phyloP scores from a whole-genome alignment of 2,797 vertebrate genomes.

The Phrynocephalus vlangalii region DNA sequence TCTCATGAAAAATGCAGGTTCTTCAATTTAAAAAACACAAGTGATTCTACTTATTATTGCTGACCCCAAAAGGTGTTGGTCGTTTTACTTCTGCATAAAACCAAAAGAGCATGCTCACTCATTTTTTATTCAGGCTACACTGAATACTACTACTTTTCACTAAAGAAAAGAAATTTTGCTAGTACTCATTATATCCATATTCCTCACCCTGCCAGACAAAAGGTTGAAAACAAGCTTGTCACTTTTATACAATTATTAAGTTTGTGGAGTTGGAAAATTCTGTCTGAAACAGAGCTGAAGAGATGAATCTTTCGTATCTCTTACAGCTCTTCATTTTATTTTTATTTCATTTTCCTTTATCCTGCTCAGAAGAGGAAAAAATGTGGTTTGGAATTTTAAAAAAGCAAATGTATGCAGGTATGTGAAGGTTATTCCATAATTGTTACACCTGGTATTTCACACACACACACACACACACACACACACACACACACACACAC shows the following conservation, averaged over 20 bases:
- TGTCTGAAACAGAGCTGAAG: background rate
- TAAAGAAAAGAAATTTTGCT: background rate
- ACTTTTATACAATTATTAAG: background rate
- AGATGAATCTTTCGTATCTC: background rate
- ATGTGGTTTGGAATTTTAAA: background rate
- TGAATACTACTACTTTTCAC: no score
- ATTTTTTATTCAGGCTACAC: no score
- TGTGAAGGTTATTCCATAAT: constrained; percentile 14
- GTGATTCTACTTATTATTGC: no score
- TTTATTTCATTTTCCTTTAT: background rate
- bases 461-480: background rate
- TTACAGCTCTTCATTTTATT: background rate
- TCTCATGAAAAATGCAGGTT: no score
- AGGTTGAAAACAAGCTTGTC: background rate
- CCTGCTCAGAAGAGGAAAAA: background rate
- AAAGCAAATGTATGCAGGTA: background rate
- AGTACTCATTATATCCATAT: background rate
- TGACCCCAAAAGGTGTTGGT: no score
- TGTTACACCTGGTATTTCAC: background rate
- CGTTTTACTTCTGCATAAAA: no score
- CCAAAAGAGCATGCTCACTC: no score
- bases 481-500: background rate
- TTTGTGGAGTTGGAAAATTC: background rate
- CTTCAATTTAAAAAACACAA: no score
- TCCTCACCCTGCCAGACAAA: background rate